Base-by-base conservation (phyloP, 2,113 vertebrate genomes). In the Prunella himalayana region DNA sequence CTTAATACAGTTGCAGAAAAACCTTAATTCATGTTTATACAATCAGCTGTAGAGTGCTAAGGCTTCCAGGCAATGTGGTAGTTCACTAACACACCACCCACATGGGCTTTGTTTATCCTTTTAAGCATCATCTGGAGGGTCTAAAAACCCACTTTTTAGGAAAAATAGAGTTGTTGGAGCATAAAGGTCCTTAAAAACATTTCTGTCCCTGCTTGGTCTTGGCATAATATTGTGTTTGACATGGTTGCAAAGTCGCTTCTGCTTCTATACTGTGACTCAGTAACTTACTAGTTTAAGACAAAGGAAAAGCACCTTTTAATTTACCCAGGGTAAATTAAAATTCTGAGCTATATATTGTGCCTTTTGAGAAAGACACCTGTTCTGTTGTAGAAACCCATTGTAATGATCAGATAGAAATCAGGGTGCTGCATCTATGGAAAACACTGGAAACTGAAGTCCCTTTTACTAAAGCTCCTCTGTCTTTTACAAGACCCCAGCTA, bases 1-100 rank as follows among this genome's bases (percentile, higher is more conserved):
- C 90, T 96, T 96, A 94, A 95, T 96, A 54, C 72, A 81, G 68
- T 86, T 94, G 76, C 91, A 90, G 90, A 93, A 95, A 82, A 95
- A 80, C 68, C 82, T 94, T 96, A 95, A 97, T 97, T 96, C 76
- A 49, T 95, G 80, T 96, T 96, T 95, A 88, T 95, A 93, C 85
- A 92, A 68, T 90, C 85, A 96, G 64, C 68, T 78, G 28, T 88
- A 68, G 79, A 54, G n/a, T 57, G 57, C 65, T 83, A 93, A 90
- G 87, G 68, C 53, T 95, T 96, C 44, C 2, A 15, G 71, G 71
- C 54, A 92, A 63, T 75, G 33, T 78, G 76, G 80, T 78, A 37
- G 79, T 81, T 95, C 79, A 63, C 75, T 82, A 79, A 57, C 41
- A 61, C 13, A 24, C 39, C 65, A 41, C 76, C 76, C 92, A 47